Evolutionary conservation across 2,797 vertebrate species (phyloP), one percentile per base, ranked within the genome.

Genomic region (Synaphobranchus kaupii): DNA sequence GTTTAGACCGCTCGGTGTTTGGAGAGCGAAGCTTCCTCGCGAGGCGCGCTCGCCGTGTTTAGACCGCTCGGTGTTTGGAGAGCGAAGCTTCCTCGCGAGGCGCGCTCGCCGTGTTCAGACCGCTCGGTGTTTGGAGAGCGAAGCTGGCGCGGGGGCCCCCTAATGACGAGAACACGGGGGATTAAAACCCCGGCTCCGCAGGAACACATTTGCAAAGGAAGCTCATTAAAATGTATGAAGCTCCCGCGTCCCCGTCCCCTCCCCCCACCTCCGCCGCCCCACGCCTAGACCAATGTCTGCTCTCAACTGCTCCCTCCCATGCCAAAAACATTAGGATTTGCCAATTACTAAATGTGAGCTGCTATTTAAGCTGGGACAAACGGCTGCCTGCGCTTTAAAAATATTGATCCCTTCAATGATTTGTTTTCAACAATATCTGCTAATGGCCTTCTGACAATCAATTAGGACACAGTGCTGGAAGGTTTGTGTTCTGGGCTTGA

Each of bases 401-500:
- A 95, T 96, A 98, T 98, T 93, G 97, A 98, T 97, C 96, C 94
- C 95, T 94, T 96, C 97, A 98, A 98, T 95, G 97, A 98, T 97
- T 97, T 97, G 97, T 97, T 97, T 97, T 98, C 97, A 97, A 98
- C 97, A 98, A 97, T 97, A 97, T 96, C 96, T 95, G 95, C 97
- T 98, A 98, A 98, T 97, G 97, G 97, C 96, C 66, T 71, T 34
- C 96, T 97, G 96, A 97, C 97, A 97, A 98, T 98, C 97, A 96
- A 98, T 96, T 97, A 97, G 95, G 96, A 95, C 96, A 95, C 96
- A 96, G 97, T 96, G 96, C 97, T 97, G 96, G 93, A 95, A 97
- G 95, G 96, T 96, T 93, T 97, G 96, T 96, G 94, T 96, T 95
- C 94, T 4, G n/a, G 44, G 48, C 25, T 17, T 20, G 78, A 48